These are phyloP conservation scores for Tethea ocularis DNA, from an alignment of 2,888 invertebrate genomes.

Conservation along the genomic window DNA sequence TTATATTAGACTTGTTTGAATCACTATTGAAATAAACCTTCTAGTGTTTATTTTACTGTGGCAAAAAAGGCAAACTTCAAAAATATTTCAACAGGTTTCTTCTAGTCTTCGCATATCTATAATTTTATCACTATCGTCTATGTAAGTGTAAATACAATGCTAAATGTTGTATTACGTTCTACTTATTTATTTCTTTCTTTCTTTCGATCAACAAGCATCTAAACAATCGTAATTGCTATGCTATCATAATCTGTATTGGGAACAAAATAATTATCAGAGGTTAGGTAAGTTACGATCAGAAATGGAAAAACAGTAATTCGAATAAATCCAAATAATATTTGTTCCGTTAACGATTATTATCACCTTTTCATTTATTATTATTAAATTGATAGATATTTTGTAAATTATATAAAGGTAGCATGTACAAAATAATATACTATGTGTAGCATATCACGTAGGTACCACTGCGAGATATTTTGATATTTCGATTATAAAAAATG, in stretches of 20 bases:
- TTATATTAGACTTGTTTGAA: constrained; percentile 10
- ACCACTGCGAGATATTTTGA: constrained; percentile 55
- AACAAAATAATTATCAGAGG: constrained; percentile 58
- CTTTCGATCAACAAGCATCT: constrained; percentile 24
- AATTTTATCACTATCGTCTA: constrained; percentile 47
- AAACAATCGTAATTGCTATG: constrained; percentile 49
- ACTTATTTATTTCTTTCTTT: constrained; percentile 26
- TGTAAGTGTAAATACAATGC: constrained; percentile 44
- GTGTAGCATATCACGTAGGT: constrained; percentile 78
- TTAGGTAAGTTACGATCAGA: constrained; percentile 26
- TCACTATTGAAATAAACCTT: too few relatives aligned
- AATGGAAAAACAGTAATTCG: not conserved
- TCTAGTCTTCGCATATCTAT: constrained; percentile 36
- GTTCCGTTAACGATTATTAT: constrained; percentile 43
- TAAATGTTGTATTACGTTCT: constrained; percentile 30
- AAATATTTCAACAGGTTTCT: constrained; percentile 27
- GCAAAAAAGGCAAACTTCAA: constrained; percentile 13
- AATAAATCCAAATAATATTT: constrained; percentile 7
- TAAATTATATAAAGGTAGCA: constrained; percentile 48
- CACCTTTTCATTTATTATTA: constrained; percentile 37
- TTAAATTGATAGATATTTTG: constrained; percentile 30
- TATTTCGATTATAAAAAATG: constrained; percentile 26
- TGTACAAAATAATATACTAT: constrained; percentile 58
- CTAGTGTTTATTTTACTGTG: not conserved
- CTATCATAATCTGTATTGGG: constrained; percentile 71